These are phyloP conservation scores for Caenorhabditis drosophilae DNA, from an alignment of 2,888 invertebrate genomes.

Conservation along the genomic window DNA sequence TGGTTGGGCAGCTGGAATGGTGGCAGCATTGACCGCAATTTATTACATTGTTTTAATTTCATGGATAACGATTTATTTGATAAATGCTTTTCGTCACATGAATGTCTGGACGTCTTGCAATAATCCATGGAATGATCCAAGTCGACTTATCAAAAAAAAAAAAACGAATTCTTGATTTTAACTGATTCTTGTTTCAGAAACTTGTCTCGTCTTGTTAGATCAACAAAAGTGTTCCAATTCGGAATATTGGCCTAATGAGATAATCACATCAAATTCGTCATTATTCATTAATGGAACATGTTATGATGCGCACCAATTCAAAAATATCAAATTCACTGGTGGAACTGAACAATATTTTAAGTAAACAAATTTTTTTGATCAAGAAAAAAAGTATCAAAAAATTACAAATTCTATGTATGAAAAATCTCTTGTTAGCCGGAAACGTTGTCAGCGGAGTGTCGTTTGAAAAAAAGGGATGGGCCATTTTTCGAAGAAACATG, in stretches of 20 bases:
- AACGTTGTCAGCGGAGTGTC: too few species aligned
- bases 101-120: slow-evolving; percentile 36
- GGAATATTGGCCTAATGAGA: neutral
- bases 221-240: slow-evolving; percentile 11
- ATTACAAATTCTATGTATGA: too few species aligned
- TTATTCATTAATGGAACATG: slow-evolving; percentile 15
- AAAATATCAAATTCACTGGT: slow-evolving; percentile 5
- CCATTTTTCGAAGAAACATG: too few species aligned
- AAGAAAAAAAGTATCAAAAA: too few species aligned
- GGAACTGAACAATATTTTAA: slow-evolving; percentile 33
- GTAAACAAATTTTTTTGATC: slow-evolving; percentile 49
- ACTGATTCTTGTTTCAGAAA: too few species aligned
- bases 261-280: slow-evolving; percentile 2
- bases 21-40: slow-evolving; percentile 78
- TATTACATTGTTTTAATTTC: slow-evolving; percentile 64
- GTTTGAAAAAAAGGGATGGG: too few species aligned
- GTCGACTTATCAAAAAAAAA: too few species aligned
- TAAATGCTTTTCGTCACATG: slow-evolving; percentile 24
- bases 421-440: too few species aligned
- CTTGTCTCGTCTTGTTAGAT: slow-evolving; percentile 15
- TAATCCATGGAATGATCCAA: slow-evolving; percentile 31
- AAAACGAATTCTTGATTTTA: too few species aligned
- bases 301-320: slow-evolving; percentile 1
- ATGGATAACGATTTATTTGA: slow-evolving; percentile 57
- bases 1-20: slow-evolving; percentile 88